phyloP scores from a whole-genome alignment of 2,113 vertebrate genomes.

The Aviceda subcristata region DNA sequence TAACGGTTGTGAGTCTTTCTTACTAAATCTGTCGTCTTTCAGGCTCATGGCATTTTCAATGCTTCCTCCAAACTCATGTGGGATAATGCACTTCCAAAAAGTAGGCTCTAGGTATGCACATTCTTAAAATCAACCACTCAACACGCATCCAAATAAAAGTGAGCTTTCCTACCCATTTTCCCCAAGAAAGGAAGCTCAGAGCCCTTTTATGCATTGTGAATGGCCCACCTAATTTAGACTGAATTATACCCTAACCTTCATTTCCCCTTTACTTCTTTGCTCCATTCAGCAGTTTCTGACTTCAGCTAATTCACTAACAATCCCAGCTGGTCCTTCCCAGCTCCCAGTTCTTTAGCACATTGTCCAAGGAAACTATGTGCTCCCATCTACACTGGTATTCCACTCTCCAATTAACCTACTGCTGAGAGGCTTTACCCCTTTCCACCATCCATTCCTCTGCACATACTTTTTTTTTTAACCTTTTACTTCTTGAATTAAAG shows the following conservation, averaged over 20 bases:
- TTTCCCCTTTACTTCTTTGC: conserved; percentile 81
- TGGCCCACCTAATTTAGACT: conserved; percentile 88
- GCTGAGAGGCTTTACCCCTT: conserved; percentile 62
- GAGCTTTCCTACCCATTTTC: conserved; percentile 89
- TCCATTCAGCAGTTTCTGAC: conserved; percentile 88
- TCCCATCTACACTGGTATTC: conserved; percentile 62
- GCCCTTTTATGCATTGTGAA: conserved; percentile 88
- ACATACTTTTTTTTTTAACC: conserved; percentile 47
- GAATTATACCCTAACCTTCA: conserved; percentile 87
- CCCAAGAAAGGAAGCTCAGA: conserved; percentile 82
- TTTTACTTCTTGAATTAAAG: conserved; percentile 57
- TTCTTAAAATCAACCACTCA: conserved; percentile 64
- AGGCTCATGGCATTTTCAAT: conserved; percentile 17
- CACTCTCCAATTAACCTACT: conserved; percentile 83
- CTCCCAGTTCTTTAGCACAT: conserved; percentile 76
- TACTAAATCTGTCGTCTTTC: conserved; percentile 15
- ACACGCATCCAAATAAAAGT: conserved; percentile 84
- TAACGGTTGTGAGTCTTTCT: background rate
- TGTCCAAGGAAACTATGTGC: conserved; percentile 67
- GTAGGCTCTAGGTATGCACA: conserved; percentile 83
- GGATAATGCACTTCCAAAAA: conserved; percentile 75
- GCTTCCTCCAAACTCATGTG: conserved; percentile 29
- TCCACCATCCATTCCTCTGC: conserved; percentile 75
- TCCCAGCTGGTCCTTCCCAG: conserved; percentile 79
- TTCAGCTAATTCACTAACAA: conserved; percentile 88